Conservation (phyloP, 2,113 vertebrate species). For the Nannobrachium achirus region DNA sequence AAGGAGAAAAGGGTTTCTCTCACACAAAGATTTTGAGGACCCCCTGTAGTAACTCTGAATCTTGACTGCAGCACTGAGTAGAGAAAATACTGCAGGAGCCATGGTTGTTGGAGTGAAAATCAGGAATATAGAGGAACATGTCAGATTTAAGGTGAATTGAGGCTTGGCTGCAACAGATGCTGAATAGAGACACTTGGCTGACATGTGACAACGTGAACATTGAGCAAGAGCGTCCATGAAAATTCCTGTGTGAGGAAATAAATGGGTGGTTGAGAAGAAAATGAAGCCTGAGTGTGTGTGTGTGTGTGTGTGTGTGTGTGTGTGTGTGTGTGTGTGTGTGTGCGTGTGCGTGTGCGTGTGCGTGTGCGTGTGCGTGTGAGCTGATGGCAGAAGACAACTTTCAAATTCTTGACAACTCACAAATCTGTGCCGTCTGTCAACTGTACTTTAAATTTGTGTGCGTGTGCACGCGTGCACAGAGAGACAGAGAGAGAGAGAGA, state of each 20-base stretch:
- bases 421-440: constrained; percentile 49
- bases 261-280: constrained; percentile 4
- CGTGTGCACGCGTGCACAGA: too few species aligned
- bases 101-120: constrained; percentile 12
- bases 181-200: constrained; percentile 3
- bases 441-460: constrained; percentile 25
- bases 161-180: too few species aligned
- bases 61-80: neutral
- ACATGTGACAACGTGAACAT: constrained; percentile 4
- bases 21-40: too few species aligned
- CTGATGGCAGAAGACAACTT: constrained; percentile 47
- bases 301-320: constrained; percentile 48
- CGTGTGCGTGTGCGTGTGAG: constrained; percentile 44
- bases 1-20: too few species aligned
- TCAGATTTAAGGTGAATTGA: constrained; percentile 18
- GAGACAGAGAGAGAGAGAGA: too few species aligned
- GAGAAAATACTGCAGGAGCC: constrained; percentile 16
- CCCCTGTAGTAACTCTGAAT: too few species aligned
- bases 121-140: constrained; percentile 30
- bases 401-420: constrained; percentile 51
- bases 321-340: too few species aligned
- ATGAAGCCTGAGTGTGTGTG: constrained; percentile 28
- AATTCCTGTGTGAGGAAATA: neutral
- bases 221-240: constrained; percentile 27
- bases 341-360: constrained; percentile 36